Percentiles rank a stretch among this genome's conserved stretches.
Evolutionary conservation across 2,888 invertebrate genomes (phyloP).

Genomic region (Chrysodeixis includens): DNA sequence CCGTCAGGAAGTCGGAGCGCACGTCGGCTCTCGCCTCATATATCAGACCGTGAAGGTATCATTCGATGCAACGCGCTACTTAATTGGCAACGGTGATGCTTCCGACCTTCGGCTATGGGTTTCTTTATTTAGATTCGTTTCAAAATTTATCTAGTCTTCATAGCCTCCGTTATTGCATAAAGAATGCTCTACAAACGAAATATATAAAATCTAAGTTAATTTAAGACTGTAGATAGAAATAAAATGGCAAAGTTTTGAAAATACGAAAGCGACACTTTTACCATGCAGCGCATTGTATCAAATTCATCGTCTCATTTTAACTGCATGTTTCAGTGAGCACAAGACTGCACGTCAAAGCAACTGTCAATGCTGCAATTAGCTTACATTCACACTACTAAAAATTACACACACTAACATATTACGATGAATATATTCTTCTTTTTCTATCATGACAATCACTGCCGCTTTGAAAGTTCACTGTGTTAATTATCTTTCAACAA

Average conservation of each 20-base stretch:
- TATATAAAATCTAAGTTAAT: too few relatives aligned
- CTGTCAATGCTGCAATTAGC: constrained; percentile 3
- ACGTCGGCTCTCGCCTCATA: constrained; percentile 81
- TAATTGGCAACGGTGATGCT: constrained; percentile 43
- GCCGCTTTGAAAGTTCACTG: constrained; percentile 9
- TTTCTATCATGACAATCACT: neutral
- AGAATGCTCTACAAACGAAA: too few relatives aligned
- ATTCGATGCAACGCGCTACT: constrained; percentile 58
- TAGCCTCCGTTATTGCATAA: too few relatives aligned
- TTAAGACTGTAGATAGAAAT: too few relatives aligned
- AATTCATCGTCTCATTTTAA: constrained; percentile 37
- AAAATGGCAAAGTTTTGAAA: neutral
- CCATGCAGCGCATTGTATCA: constrained; percentile 56
- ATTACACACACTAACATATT: neutral
- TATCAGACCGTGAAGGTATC: constrained; percentile 85
- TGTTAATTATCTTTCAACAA: constrained; percentile 54
- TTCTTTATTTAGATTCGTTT: neutral
- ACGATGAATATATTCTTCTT: neutral
- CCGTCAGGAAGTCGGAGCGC: constrained; percentile 75
- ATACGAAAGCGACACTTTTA: constrained; percentile 8
- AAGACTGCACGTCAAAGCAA: constrained; percentile 14
- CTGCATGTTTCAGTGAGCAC: constrained; percentile 24
- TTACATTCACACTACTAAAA: constrained; percentile 10
- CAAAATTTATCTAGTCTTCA: neutral
- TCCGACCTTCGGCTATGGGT: constrained; percentile 37